A percentile compares a stretch with the other conserved stretches of the same genome.
phyloP scores from a whole-genome alignment of 2,888 invertebrate genomes.

The Uropetala carovei region DNA sequence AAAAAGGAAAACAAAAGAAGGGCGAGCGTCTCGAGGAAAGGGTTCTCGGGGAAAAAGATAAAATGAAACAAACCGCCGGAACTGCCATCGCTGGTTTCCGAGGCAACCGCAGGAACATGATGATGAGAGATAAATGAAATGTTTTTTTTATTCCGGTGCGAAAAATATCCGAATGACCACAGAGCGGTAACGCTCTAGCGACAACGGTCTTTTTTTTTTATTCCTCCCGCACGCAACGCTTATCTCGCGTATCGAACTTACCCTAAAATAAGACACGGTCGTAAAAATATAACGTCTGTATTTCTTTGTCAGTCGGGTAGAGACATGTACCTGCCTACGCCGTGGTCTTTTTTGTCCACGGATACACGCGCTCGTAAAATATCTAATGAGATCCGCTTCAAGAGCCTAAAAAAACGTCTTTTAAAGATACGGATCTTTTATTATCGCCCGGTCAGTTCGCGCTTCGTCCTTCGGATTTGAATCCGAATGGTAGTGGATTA shows the following conservation, averaged over 20 bases:
- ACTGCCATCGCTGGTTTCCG: neutral
- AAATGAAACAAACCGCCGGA: neutral
- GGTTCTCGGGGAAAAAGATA: neutral
- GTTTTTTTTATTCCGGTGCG: neutral
- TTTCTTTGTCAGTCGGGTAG: neutral
- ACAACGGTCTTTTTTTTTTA: neutral
- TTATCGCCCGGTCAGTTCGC: neutral
- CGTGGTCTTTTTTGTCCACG: neutral
- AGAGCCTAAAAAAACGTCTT: neutral
- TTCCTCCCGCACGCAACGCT: neutral
- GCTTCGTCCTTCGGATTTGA: neutral
- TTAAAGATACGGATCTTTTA: neutral
- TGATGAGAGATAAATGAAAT: neutral
- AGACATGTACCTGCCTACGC: neutral
- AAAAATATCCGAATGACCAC: neutral
- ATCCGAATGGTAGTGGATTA: neutral
- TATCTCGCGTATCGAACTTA: neutral
- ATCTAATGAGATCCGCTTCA: neutral
- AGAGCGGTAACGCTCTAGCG: neutral
- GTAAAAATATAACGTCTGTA: neutral
- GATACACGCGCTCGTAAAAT: neutral
- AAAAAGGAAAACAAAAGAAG: too few relatives aligned
- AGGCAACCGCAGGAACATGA: neutral
- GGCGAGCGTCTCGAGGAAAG: too few relatives aligned
- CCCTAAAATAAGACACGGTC: neutral